Evolutionary conservation across 2,888 invertebrate species (phyloP).

Genomic region (Tillus elongatus): DNA sequence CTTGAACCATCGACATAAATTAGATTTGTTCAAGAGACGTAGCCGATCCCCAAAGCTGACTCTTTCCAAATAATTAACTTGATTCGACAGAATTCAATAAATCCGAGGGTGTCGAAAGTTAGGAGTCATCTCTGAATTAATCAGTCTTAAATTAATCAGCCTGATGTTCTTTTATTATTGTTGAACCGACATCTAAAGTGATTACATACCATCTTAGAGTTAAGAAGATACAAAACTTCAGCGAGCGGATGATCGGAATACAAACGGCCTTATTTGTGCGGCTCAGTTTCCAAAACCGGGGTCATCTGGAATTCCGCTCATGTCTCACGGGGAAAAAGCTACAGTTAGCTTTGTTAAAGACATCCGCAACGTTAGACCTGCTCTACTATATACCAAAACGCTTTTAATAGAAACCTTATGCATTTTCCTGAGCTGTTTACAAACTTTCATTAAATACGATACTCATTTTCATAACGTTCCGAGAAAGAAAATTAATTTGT

Average conservation of each 20-base stretch:
- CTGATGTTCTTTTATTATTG: conserved; percentile 6
- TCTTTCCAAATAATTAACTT: too few relatives aligned
- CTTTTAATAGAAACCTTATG: conserved; percentile 25
- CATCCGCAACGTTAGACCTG: conserved; percentile 30
- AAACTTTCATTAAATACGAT: too few relatives aligned
- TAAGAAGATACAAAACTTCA: conserved; percentile 40
- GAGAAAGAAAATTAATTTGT: too few relatives aligned
- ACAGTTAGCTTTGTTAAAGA: conserved; percentile 35
- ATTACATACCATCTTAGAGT: conserved; percentile 35
- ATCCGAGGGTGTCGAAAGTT: too few relatives aligned
- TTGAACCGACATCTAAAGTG: conserved; percentile 28
- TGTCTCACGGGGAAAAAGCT: conserved; percentile 28
- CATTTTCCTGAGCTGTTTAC: conserved; percentile 19
- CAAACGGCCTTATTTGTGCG: conserved; percentile 38
- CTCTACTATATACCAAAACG: conserved; percentile 19
- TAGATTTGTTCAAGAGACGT: too few relatives aligned
- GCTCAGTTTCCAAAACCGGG: conserved; percentile 30
- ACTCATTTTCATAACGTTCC: too few relatives aligned
- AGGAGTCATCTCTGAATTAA: background rate
- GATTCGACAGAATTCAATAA: too few relatives aligned
- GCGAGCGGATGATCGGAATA: conserved; percentile 34
- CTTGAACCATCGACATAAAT: too few relatives aligned
- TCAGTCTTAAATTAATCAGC: conserved; percentile 22
- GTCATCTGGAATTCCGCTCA: conserved; percentile 29
- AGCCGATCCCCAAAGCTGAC: too few relatives aligned